These are phyloP conservation scores for Myopa tessellatipennis DNA, from an alignment of 2,888 invertebrate species.

Conservation along the genomic window DNA sequence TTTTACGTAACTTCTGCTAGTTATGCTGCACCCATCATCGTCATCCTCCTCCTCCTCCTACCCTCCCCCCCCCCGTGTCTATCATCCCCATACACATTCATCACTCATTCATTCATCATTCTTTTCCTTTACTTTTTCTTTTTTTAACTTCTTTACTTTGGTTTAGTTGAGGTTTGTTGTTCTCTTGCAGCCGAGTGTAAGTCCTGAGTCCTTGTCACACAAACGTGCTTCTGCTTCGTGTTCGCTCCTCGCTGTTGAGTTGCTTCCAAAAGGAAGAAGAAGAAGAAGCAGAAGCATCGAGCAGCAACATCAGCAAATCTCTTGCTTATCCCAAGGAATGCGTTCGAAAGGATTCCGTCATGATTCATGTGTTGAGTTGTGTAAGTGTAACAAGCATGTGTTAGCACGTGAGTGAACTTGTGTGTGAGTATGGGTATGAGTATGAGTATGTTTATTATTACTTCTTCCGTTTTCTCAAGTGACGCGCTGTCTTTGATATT, in stretches of 20 bases:
- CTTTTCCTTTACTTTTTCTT: constrained; percentile 14
- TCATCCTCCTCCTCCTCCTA: too few relatives aligned
- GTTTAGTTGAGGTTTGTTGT: not conserved
- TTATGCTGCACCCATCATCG: too few relatives aligned
- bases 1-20: too few relatives aligned
- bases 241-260: too few relatives aligned
- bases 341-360: too few relatives aligned
- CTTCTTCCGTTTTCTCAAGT: not conserved
- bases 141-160: too few relatives aligned
- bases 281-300: too few relatives aligned
- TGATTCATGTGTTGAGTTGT: too few relatives aligned
- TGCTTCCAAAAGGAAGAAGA: too few relatives aligned
- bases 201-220: constrained; percentile 5
- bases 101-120: not conserved
- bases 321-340: too few relatives aligned
- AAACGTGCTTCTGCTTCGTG: not conserved
- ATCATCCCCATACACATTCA: not conserved
- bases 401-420: not conserved
- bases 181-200: not conserved
- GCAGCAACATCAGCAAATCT: too few relatives aligned
- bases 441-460: not conserved
- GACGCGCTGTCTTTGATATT: not conserved
- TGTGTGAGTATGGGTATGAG: constrained; percentile 6
- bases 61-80: not conserved
- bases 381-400: too few relatives aligned